Base-by-base conservation (phyloP, 2,797 vertebrate species). In the Odontamblyopus rebecca region DNA sequence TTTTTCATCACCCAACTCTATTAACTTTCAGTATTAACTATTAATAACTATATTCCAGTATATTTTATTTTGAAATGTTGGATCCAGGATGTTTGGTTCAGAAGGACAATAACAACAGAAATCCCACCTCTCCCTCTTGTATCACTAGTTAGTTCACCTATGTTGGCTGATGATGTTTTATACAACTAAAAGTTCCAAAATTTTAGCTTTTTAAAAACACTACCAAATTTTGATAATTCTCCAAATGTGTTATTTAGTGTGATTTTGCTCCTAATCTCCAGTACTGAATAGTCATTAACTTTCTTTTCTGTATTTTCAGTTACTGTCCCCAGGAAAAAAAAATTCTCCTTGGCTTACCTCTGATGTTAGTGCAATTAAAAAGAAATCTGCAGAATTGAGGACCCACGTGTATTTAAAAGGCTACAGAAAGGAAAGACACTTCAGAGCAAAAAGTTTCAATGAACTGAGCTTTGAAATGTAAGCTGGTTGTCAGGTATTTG, bases 251-350 rank as follows among this genome's bases (percentile, higher is more conserved):
- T 48, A 53, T 60, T 65, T 68, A 63, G 70, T 23, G 65, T 73
- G 77, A 73, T 82, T 83, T 48, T 63, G 56, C 63, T 26, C 69
- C 73, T 85, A 88, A 88, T 86, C 85, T 82, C 76, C 61, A 23
- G 44, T 84, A 87, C 74, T 75, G 82, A 78, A 74, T 81, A 82
- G 88, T 90, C 89, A 89, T 88, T 85, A 87, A 67, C 75, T 90
- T 89, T 82, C 72, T 90, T 89, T 82, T 72, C 77, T 54, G 80
- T 74, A 23, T 76, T 89, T 88, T 74, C 69, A 38, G 69, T 75
- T 78, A 73, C 59, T 77, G 72, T 71, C 77, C 54, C 13, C 64
- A 38, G 77, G 74, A 88, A 85, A 89, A 23, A 23, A 23, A 23
- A 23, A 23, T 72, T 76, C 69, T 73, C 61, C 38, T 29, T 11